Evolutionary conservation across 2,113 vertebrate species (phyloP), one percentile per base, ranked within the genome.

Genomic region (Stegostoma tigrinum): DNA sequence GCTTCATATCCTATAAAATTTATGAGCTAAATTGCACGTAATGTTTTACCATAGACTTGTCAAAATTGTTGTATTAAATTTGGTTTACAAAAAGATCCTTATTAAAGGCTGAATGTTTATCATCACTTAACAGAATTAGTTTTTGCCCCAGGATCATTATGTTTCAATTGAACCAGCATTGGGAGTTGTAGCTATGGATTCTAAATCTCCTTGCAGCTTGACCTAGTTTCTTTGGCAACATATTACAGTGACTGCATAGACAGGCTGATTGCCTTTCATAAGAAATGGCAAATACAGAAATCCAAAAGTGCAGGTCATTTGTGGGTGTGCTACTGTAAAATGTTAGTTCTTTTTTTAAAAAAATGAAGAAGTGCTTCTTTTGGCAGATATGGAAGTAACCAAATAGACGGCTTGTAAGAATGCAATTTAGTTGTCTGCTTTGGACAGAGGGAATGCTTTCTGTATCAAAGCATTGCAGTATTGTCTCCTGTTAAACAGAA

Each of bases 181-280:
- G 85, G 78, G 52, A 89, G 61, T 66, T 94, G 66, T 94, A 90
- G 27, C 52, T 90, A 52, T 90, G 27, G 19, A 42, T 48, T 70
- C n/a, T 70, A 95, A 21, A 45, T 70, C 21, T 94, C 30, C 38
- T 94, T 94, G n/a, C 38, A 68, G 91, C 38, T 94, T 68, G 67
- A 70, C 24, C 34, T 95, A 67, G 23, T 95, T 95, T 95, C 93
- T 70, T 95, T 95, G 64, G 15, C 64, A 95, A 42, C 24, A 95
- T 48, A 48, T 95, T 94, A 27, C 6, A 15, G 17, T 67, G n/a
- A 27, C 91, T 70, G 93, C 14, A 45, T 15, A 72, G 42, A 48
- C 14, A 48, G 93, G 66, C 64, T 94, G 38, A 67, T 30, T 70
- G 64, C 91, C 64, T 7, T 27, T 68, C 30, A 2, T 70, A 23